Evolutionary conservation across 2,113 vertebrate genomes (phyloP).

Genomic region (Saimiri boliviensis): DNA sequence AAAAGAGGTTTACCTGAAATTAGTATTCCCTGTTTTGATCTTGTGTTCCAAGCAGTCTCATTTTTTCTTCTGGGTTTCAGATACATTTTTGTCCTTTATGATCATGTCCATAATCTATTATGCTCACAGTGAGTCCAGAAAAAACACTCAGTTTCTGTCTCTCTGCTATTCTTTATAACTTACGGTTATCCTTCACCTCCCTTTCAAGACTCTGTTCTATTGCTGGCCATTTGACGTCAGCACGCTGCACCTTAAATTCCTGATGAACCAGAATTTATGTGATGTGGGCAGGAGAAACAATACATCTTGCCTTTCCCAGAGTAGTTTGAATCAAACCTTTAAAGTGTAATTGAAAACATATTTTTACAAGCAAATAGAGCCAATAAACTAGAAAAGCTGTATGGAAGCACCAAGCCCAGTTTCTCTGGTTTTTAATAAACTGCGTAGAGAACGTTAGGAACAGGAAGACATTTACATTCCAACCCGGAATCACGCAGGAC

Average conservation of each 20-base stretch:
- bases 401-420: slow-evolving; percentile 68
- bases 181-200: slow-evolving; percentile 70
- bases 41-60: slow-evolving; percentile 54
- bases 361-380: slow-evolving; percentile 78
- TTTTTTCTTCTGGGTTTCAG: slow-evolving; percentile 58
- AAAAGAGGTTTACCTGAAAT: slow-evolving; percentile 57
- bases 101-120: slow-evolving; percentile 61
- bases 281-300: slow-evolving; percentile 72
- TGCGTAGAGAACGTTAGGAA: slow-evolving; percentile 54
- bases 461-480: slow-evolving; percentile 26
- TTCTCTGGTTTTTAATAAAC: slow-evolving; percentile 72
- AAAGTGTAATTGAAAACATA: slow-evolving; percentile 82
- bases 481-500: slow-evolving; percentile 34
- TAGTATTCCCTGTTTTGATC: slow-evolving; percentile 56
- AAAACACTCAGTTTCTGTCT: slow-evolving; percentile 66
- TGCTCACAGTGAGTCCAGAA: slow-evolving; percentile 61
- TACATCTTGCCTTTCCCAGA: slow-evolving; percentile 76
- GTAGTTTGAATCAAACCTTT: slow-evolving; percentile 77
- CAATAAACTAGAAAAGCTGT: slow-evolving; percentile 72
- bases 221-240: slow-evolving; percentile 60
- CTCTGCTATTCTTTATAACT: slow-evolving; percentile 77
- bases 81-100: slow-evolving; percentile 66
- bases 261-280: slow-evolving; percentile 64
- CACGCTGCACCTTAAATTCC: slow-evolving; percentile 59
- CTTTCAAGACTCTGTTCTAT: slow-evolving; percentile 56